These are phyloP conservation scores for Nerophis lumbriciformis DNA, from an alignment of 2,113 vertebrate genomes.

Conservation along the genomic window DNA sequence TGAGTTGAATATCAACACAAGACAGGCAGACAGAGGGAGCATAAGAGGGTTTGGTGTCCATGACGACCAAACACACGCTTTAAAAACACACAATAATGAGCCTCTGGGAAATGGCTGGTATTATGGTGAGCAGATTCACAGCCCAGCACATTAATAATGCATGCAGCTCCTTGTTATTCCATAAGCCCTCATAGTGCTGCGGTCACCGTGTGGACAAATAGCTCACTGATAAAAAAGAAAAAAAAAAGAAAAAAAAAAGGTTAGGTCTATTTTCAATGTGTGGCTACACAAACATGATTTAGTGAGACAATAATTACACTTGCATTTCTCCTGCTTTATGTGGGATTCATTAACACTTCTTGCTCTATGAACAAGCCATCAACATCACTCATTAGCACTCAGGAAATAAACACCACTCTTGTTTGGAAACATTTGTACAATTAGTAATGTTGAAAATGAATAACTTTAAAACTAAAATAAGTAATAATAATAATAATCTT, in stretches of 20 bases:
- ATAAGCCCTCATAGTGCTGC: constrained; percentile 75
- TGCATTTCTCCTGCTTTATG: constrained; percentile 15
- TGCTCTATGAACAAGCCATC: too few relatives aligned
- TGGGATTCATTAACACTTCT: too few relatives aligned
- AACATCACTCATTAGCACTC: too few relatives aligned
- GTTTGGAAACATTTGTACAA: too few relatives aligned
- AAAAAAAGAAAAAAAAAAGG: constrained; percentile 69
- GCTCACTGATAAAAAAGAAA: constrained; percentile 70
- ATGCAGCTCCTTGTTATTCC: constrained; percentile 82
- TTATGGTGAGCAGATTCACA: constrained; percentile 79
- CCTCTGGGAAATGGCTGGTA: constrained; percentile 75
- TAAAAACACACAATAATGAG: constrained; percentile 79
- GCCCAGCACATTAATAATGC: constrained; percentile 84
- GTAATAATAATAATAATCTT: too few relatives aligned
- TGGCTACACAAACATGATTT: constrained; percentile 52
- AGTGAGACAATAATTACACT: constrained; percentile 36
- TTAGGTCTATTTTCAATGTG: constrained; percentile 70
- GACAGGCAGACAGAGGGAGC: constrained; percentile 60
- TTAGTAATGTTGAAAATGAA: too few relatives aligned
- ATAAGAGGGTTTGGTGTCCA: constrained; percentile 58
- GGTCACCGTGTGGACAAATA: constrained; percentile 91
- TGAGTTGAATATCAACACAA: constrained; percentile 89
- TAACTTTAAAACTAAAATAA: too few relatives aligned
- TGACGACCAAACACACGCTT: constrained; percentile 68
- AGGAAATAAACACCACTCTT: too few relatives aligned